Base-by-base conservation (phyloP, 2,113 vertebrate species). In the Microtus ochrogaster region DNA sequence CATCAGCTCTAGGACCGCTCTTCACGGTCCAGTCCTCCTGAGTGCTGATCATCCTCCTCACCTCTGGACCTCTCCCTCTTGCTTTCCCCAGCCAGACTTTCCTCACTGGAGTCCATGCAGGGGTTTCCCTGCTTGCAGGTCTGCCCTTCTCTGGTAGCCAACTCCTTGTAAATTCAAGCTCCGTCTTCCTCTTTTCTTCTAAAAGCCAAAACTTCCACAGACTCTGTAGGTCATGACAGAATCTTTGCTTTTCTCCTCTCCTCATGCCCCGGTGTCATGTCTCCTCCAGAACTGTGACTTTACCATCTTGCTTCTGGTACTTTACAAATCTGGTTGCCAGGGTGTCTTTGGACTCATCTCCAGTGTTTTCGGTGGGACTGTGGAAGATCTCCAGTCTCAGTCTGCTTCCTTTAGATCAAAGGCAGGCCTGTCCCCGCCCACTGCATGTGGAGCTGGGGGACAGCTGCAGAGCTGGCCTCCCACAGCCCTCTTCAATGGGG, bases 181-280 rank as follows among this genome's bases (percentile, higher is more conserved):
- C 41, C 4, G 49, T 49, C 33, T 24, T 12, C 14, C 47, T 0
- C 65, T 85, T 92, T 58, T 10, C 49, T 88, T 13, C 41, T 55
- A 47, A 81, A 88, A 58, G 58, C 8, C 17, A 89, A 58, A 55
- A 52, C 58, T 76, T 84, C 41, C 12, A 86, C 4, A 44, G 41
- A 7, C 8, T 22, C 39, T 7, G 16, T 16, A 41, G 74, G 74
- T 28, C n/a, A 79, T 39, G 55, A 79, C 5, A 36, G 63, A 1
- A 33, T 5, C 39, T 41, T 63, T 21, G 33, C 28, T 63, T 6
- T 28, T 74, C 5, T 70, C 68, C 39, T 66, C 28, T 92, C 39
- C 3, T 52, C 1, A 16, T 14, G 7, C 13, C 55, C 12, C 8
- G 11, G 16, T n/a, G 1, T 17, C 17, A 19, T n/a, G 28, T 24